Evolutionary conservation across 2,888 invertebrate genomes (phyloP).

Genomic region (Tenodera sinensis): DNA sequence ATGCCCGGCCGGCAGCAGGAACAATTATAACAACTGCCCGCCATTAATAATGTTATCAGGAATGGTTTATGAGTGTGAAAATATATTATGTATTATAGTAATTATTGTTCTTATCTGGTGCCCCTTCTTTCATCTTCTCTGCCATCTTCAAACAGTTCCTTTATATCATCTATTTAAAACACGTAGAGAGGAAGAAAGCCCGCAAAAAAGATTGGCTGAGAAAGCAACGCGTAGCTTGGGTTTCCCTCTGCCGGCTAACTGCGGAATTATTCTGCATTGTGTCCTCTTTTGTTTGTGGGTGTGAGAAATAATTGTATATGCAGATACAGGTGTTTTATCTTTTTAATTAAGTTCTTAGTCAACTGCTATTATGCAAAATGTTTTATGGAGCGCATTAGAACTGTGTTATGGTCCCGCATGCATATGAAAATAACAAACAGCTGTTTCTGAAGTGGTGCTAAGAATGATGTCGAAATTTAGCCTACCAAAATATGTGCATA

Average conservation of each 20-base stretch:
- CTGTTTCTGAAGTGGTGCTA: too few species aligned
- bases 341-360: background rate
- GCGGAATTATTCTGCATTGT: background rate
- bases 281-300: background rate
- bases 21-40: background rate
- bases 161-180: background rate
- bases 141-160: background rate
- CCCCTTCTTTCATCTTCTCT: background rate
- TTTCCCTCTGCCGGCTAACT: background rate
- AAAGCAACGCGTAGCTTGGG: background rate
- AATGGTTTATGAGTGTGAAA: conserved; percentile 15
- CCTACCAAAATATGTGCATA: too few species aligned
- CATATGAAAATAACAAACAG: background rate
- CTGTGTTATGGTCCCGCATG: background rate
- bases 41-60: conserved; percentile 15
- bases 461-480: too few species aligned
- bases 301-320: background rate
- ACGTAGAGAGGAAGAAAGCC: background rate
- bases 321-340: background rate
- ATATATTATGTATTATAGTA: conserved; percentile 16
- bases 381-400: background rate
- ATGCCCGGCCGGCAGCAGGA: background rate
- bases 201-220: background rate
- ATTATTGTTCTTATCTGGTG: conserved; percentile 11
- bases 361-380: background rate